Conservation (phyloP, 2,888 invertebrate genomes). For the Eupithecia abbreviata region DNA sequence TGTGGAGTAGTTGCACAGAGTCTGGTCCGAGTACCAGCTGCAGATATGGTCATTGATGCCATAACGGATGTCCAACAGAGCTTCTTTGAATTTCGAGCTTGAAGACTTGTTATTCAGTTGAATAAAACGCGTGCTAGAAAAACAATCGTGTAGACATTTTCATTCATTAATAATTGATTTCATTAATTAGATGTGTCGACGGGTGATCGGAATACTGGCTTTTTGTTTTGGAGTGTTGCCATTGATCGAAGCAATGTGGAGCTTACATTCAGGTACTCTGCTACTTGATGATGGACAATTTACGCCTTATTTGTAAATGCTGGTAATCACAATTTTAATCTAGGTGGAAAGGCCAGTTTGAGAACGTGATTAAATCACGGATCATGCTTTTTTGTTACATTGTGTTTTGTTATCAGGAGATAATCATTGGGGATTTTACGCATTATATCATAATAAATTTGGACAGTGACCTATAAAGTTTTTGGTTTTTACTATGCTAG, state of each 20-base stretch:
- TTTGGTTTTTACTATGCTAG: no score
- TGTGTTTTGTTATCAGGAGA: background rate
- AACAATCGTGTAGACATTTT: background rate
- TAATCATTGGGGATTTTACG: background rate
- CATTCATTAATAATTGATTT: conserved; percentile 9
- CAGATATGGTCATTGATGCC: conserved; percentile 9
- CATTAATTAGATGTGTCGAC: conserved; percentile 42
- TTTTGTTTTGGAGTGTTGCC: background rate
- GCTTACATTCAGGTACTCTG: background rate
- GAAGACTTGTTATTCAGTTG: conserved; percentile 1
- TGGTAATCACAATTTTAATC: conserved; percentile 9
- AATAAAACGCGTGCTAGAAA: conserved; percentile 6
- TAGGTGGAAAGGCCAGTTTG: background rate
- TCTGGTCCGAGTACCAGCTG: conserved; percentile 17
- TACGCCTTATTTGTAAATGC: background rate
- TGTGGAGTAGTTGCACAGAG: background rate
- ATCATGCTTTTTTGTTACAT: background rate
- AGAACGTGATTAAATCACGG: background rate
- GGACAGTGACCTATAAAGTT: no score
- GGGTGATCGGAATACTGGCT: conserved; percentile 15
- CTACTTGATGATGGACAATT: background rate
- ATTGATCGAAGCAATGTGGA: background rate
- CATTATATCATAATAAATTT: background rate
- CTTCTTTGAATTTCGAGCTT: conserved; percentile 13
- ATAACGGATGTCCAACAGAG: conserved; percentile 16